These are phyloP conservation scores for Felis chaus DNA, from an alignment of 2,113 vertebrate genomes.

Conservation along the genomic window DNA sequence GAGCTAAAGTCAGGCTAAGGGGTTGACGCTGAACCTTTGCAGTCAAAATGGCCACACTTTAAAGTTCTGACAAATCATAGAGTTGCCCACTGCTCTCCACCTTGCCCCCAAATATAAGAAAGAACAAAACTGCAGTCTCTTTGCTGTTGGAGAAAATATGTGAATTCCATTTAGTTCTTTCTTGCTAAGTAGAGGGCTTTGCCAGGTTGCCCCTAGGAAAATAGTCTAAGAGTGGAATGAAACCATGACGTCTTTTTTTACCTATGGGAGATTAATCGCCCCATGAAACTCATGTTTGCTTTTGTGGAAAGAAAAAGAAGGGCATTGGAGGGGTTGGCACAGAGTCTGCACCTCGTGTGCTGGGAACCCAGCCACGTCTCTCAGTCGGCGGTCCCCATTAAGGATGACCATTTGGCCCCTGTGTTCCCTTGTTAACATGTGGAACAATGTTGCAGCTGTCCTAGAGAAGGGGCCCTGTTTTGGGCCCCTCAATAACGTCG, in stretches of 20 bases:
- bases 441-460: neutral
- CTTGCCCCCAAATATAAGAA: neutral
- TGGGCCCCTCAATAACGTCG: neutral
- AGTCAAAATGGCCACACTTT: neutral
- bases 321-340: neutral
- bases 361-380: neutral
- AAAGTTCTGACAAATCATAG: neutral
- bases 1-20: neutral
- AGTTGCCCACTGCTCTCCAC: neutral
- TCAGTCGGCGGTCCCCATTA: neutral
- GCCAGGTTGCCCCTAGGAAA: neutral
- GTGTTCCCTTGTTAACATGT: neutral
- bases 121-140: neutral
- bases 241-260: neutral
- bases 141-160: conserved; percentile 11
- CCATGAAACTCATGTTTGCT: neutral
- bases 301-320: neutral
- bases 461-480: neutral
- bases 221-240: neutral
- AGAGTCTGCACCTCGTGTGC: neutral
- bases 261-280: neutral
- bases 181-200: conserved; percentile 9
- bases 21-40: neutral
- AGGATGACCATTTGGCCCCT: neutral
- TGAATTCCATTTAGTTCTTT: neutral